Conservation (phyloP, 2,797 vertebrate genomes). For the Gymnopithys bicolor region DNA sequence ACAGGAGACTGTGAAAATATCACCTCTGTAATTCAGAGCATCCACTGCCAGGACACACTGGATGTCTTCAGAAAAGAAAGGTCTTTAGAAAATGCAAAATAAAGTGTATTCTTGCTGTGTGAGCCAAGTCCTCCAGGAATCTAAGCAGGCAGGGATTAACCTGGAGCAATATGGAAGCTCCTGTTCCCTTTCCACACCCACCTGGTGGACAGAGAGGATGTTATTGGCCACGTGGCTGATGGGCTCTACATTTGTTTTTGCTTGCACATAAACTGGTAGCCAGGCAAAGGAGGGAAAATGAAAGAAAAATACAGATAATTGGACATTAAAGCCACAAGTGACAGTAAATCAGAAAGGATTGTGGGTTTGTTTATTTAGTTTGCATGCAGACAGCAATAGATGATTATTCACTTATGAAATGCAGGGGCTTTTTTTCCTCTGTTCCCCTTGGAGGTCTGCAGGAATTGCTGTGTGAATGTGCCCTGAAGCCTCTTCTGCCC, state of each 20-base stretch:
- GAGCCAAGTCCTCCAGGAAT: neutral
- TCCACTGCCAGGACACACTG: neutral
- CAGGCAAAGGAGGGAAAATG: neutral
- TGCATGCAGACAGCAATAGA: neutral
- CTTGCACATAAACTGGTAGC: neutral
- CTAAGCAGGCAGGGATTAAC: neutral
- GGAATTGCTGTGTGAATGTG: neutral
- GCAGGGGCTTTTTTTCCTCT: fast-evolving
- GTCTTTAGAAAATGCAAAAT: neutral
- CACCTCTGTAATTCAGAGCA: neutral
- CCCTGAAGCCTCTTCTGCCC: neutral
- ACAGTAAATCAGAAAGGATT: neutral
- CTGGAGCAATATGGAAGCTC: neutral
- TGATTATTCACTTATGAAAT: fast-evolving
- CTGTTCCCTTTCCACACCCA: neutral
- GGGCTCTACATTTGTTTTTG: neutral
- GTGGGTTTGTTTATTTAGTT: neutral
- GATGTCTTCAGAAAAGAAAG: neutral
- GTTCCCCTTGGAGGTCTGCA: neutral
- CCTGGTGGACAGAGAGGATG: neutral
- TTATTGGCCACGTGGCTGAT: fast-evolving
- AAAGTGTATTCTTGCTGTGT: neutral
- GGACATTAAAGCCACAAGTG: neutral
- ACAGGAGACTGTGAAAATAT: neutral
- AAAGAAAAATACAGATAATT: too few species aligned